phyloP scores from a whole-genome alignment of 2,113 vertebrate genomes.

The Meleagris gallopavo region DNA sequence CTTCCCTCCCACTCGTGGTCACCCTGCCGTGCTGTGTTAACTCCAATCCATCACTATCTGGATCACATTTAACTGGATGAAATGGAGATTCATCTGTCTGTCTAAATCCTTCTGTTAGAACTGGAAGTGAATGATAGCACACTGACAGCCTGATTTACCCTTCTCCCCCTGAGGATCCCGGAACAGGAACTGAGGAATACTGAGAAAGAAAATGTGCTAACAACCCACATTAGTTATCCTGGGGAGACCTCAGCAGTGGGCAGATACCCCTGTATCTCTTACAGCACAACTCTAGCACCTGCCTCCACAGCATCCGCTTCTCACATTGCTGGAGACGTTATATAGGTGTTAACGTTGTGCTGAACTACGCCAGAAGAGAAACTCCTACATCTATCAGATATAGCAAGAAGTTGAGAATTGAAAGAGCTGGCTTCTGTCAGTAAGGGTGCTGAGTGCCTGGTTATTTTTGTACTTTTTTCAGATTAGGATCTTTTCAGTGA shows the following conservation, averaged over 20 bases:
- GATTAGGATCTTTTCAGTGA: neutral
- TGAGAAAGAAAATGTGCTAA: neutral
- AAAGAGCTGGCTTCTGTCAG: neutral
- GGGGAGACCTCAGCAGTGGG: neutral
- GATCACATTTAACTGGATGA: neutral
- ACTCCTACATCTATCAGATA: neutral
- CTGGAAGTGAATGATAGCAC: neutral
- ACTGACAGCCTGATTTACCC: slow-evolving; percentile 40
- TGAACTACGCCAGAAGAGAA: neutral
- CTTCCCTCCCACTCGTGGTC: neutral
- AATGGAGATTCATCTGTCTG: neutral
- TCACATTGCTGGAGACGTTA: neutral
- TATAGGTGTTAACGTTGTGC: neutral
- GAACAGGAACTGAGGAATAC: neutral
- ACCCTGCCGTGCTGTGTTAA: neutral
- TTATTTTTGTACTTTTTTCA: neutral
- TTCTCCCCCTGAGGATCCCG: neutral
- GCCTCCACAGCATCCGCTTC: neutral
- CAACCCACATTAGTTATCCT: neutral
- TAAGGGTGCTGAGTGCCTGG: neutral
- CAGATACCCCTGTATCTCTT: neutral
- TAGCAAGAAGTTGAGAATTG: neutral
- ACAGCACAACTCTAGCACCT: neutral
- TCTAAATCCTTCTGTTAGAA: neutral
- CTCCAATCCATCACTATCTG: neutral